Evolutionary conservation across 23 tunicate genomes (phyloP), one percentile per base, ranked within the genome.

Genomic region (Phallusia fumigata): DNA sequence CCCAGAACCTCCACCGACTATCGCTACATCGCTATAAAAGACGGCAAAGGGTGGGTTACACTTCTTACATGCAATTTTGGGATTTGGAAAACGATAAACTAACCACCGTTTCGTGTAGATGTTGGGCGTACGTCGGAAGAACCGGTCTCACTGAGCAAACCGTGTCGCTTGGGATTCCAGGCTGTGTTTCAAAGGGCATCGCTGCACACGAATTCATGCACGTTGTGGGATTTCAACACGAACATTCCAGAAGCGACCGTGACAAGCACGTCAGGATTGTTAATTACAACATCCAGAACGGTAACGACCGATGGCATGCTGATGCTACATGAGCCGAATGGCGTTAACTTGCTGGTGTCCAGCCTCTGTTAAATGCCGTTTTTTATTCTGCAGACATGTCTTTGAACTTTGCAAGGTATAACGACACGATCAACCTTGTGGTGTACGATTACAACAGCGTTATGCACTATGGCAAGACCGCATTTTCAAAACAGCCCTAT

Each of bases 381-480:
- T 21, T 81, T 81, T 87, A 3, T 6, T n/a, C 33, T 50, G 21
- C 76, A 93, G 98, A 91, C 32, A 89, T 89, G 94, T 22, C 65
- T 5, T 72, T 52, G 51, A 94, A 94, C 77, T 94, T 94, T 64
- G 98, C 90, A 34, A 77, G 40, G 40, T 85, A 89, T 85, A 82
- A 82, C 78, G 81, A 85, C 84, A 89, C 99, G 36, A 81, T 53
- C 31, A 97, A 97, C 74, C 36, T 91, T 47, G 99, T 87, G 18
- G 76, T 97, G 16, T 97, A 97, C 89, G 99, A 97, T 76, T 97
- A 89, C 86, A 88, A 88, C 90, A 92, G 97, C 69, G 99, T 97
- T 34, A 92, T 97, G 97, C 99, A 97, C 58, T 97, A 97, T 87
- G 90, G 97, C 78, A 80, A 84, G 74, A 73, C 49, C 50, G 93